phyloP scores from a whole-genome alignment of 1,140 invertebrate species.

The Oryctes rhinoceros region DNA sequence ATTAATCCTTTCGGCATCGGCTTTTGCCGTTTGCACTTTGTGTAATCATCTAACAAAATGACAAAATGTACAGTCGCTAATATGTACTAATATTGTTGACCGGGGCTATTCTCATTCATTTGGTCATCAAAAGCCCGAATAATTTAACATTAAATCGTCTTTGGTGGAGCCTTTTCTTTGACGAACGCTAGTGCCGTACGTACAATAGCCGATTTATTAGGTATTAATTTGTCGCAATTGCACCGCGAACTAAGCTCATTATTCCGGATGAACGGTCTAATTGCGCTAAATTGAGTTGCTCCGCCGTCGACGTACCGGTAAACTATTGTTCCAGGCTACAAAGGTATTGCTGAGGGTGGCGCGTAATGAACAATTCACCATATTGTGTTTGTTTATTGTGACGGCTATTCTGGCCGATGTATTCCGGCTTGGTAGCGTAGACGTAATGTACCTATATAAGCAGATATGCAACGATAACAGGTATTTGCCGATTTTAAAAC shows the following conservation, averaged over 20 bases:
- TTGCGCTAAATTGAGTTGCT: background rate
- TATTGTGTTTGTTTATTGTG: background rate
- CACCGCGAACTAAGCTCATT: conserved; percentile 13
- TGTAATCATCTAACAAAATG: too few species aligned
- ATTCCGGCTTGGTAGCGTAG: too few species aligned
- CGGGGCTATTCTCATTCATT: too few species aligned
- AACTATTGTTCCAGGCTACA: background rate
- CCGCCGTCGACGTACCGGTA: background rate
- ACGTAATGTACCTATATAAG: too few species aligned
- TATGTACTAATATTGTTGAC: too few species aligned
- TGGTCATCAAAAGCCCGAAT: too few species aligned
- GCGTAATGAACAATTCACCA: background rate
- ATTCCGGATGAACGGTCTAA: background rate
- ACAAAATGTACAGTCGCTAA: too few species aligned
- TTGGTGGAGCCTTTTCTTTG: background rate
- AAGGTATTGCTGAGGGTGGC: background rate
- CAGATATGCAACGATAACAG: too few species aligned
- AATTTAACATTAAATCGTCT: background rate
- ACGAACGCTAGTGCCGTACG: background rate
- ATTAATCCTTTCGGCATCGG: too few species aligned
- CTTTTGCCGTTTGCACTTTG: too few species aligned
- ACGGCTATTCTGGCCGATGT: too few species aligned
- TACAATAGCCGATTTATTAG: background rate
- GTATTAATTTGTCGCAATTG: conserved; percentile 5
- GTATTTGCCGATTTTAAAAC: too few species aligned